Evolutionary conservation across 1,140 invertebrate genomes (phyloP), one percentile per base, ranked within the genome.

Genomic region (Zaprionus ghesquierei): DNA sequence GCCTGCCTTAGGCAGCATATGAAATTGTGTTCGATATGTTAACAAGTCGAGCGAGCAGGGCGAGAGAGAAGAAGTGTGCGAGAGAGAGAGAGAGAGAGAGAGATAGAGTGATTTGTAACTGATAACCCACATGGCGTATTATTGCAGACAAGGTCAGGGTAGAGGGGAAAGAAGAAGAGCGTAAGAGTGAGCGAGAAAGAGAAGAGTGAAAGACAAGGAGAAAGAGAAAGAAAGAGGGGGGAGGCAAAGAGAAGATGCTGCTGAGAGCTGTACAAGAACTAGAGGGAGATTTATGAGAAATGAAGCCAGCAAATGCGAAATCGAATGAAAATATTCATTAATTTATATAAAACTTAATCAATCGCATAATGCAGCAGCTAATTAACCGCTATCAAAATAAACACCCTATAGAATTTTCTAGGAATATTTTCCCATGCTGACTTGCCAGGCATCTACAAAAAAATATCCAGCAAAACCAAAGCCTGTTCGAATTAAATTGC

Each of bases 1-100:
- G 60, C 38, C 35, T 65, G 69, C 18, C 54, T 27, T 22, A 55
- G 35, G 44, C 68, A 46, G 46, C 72, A 76, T 68, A 69, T 73
- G 50, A 54, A 68, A 80, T 61, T 77, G 77, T 85, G 50, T 74
- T 70, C 68, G 69, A 85, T 77, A 70, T 80, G 81, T 80, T 84
- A 84, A 80, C 81, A 84, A 82, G 79, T 66, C 69, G 56, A 65
- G 44, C 54, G 55, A 15, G 49, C n/a, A 62, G 51, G 25, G 50
- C 54, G 55, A 23, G 58, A 59, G 51, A 25, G 50, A 54, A n/a
- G n/a, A n/a, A n/a, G n/a, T n/a, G n/a, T n/a, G n/a, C n/a, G 44
- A 59, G 55, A 15, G 49, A 62, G 51, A 31, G 50, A 59, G 55
- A 23, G 58, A 59, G 51, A 25, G 50, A 54, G 44, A 25, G 56